A percentile compares a stretch with the other conserved stretches of the same genome.
phyloP scores from a whole-genome alignment of 2,888 invertebrate species.

The Microplitis deprimator region DNA sequence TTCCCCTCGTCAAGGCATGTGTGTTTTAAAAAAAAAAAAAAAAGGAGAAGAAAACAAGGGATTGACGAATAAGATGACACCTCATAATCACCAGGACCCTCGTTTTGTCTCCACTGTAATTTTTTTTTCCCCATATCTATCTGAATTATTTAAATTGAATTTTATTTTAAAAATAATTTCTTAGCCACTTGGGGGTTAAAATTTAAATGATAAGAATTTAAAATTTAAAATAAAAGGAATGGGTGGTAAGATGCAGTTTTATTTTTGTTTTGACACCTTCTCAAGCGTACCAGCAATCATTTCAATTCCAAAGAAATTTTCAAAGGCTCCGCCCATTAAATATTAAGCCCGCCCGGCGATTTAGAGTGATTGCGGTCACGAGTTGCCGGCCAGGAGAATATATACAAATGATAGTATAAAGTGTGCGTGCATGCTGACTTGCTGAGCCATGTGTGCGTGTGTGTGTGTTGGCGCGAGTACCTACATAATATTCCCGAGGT shows the following conservation, averaged over 20 bases:
- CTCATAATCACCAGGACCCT: slow-evolving; percentile 47
- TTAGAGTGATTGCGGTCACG: slow-evolving; percentile 64
- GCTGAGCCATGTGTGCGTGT: background rate
- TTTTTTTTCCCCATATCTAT: slow-evolving; percentile 9
- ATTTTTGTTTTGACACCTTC: slow-evolving; percentile 49
- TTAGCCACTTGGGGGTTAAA: too few species aligned
- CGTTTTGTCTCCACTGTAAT: slow-evolving; percentile 21
- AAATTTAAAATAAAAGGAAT: slow-evolving; percentile 23
- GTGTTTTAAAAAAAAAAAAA: slow-evolving; percentile 20
- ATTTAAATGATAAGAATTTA: background rate
- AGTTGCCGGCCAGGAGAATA: slow-evolving; percentile 31
- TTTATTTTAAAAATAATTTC: too few species aligned
- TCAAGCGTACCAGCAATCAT: slow-evolving; percentile 48
- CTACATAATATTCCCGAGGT: too few species aligned
- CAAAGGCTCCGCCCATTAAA: slow-evolving; percentile 59
- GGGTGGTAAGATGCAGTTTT: slow-evolving; percentile 29
- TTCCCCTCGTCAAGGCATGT: background rate
- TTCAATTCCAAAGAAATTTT: slow-evolving; percentile 52
- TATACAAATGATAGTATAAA: background rate
- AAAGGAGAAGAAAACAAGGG: slow-evolving; percentile 41
- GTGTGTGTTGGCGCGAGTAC: background rate
- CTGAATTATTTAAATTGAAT: too few species aligned
- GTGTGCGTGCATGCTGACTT: slow-evolving; percentile 23
- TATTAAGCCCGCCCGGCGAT: slow-evolving; percentile 62
- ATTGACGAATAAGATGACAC: slow-evolving; percentile 48